phyloP scores from a whole-genome alignment of 2,888 invertebrate species.

The Ichneumon xanthorius region DNA sequence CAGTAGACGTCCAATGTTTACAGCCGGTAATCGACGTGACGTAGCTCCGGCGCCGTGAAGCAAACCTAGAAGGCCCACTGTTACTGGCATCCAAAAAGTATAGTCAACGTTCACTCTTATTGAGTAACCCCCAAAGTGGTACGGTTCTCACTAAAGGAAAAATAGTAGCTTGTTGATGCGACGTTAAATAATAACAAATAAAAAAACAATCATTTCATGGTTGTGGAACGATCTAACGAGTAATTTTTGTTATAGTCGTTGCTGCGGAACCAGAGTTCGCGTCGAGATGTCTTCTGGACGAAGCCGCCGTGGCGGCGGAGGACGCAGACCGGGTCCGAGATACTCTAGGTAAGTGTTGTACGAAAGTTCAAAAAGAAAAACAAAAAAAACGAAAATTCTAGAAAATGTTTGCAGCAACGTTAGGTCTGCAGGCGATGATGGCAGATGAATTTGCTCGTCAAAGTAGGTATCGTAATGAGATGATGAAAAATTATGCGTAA shows the following conservation, averaged over 20 bases:
- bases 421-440: constrained; percentile 47
- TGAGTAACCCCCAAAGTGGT: too few relatives aligned
- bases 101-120: too few relatives aligned
- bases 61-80: too few relatives aligned
- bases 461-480: constrained; percentile 61
- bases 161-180: too few relatives aligned
- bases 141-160: too few relatives aligned
- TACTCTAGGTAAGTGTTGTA: constrained; percentile 81
- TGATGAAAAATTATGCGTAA: constrained; percentile 48
- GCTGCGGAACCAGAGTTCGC: constrained; percentile 95
- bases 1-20: too few relatives aligned
- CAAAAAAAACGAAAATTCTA: constrained; percentile 32
- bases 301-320: constrained; percentile 89
- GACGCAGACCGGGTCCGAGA: constrained; percentile 81
- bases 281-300: constrained; percentile 97
- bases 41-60: too few relatives aligned
- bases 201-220: neutral
- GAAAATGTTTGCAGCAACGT: constrained; percentile 55
- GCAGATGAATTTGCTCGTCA: constrained; percentile 59
- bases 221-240: too few relatives aligned
- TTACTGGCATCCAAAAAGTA: too few relatives aligned
- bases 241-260: constrained; percentile 87
- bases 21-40: too few relatives aligned
- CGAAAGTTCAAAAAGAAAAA: neutral
- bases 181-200: too few relatives aligned